Base-by-base conservation (phyloP, 2,888 invertebrate genomes). In the Scaptomyza caliginosa region DNA sequence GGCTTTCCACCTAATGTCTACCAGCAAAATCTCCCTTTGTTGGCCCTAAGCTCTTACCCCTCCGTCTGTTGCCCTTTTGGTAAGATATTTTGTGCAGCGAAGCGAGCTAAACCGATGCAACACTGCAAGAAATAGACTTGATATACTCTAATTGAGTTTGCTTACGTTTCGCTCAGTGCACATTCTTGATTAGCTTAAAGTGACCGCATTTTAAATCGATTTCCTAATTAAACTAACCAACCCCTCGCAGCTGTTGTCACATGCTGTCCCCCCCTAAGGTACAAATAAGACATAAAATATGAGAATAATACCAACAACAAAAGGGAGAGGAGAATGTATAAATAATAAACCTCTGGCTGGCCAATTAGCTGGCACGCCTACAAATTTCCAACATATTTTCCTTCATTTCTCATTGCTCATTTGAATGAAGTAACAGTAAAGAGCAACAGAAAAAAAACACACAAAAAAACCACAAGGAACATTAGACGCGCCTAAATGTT, bases 401-500 rank as follows among this genome's bases (percentile, higher is more conserved):
- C 79, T 49, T 49, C 63, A 77, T 79, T 81, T 74, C 48, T 45
- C 10, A 45, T 10, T 19, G 28, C 28, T n/a, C 28, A 28, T 45
- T 45, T 45, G 28, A 82, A 79, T 83, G 69, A 75, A 75, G 77
- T 68, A 74, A 62, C 56, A 74, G 71, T 28, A 28, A 17, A 42
- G 16, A 16, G 23, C n/a, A 30, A 11, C 4, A 30, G 4, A 30
- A n/a, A 34, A 2, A 8, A 34, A 34, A 34, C 1, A 13, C n/a
- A 32, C 1, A 6, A 16, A 16, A n/a, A 34, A 55, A 57, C 73
- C 74, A 60, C 73, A 65, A 75, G 63, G 63, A 82, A 74, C 71
- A 75, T 83, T 85, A 73, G 82, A 82, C 78, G 72, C 68, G 86
- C 80, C 83, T 84, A 84, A 84, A 82, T 66, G 83, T 64, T 57